Conservation (phyloP, 2,888 invertebrate species). For the Baccha elongata region DNA sequence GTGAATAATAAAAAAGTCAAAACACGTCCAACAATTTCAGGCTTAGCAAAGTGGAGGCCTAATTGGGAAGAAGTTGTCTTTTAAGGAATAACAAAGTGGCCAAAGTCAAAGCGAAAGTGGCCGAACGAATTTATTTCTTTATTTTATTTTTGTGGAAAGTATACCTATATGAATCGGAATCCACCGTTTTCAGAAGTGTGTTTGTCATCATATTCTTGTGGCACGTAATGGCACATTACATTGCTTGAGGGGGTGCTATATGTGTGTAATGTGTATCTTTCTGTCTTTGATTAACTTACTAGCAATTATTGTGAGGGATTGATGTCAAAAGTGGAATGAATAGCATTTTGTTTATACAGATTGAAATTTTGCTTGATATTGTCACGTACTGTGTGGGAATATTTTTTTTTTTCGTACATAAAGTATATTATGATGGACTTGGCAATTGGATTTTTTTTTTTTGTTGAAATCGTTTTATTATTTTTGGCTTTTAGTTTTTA, state of each 20-base stretch:
- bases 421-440: too few relatives aligned
- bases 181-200: not conserved
- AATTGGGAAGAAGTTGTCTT: conserved; percentile 65
- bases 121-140: not conserved
- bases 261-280: not conserved
- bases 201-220: conserved; percentile 22
- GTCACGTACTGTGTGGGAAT: conserved; percentile 19
- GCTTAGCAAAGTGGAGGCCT: conserved; percentile 65
- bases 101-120: conserved; percentile 66
- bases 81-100: conserved; percentile 23
- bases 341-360: conserved; percentile 25
- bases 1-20: conserved; percentile 59
- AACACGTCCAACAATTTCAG: conserved; percentile 62
- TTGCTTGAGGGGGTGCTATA: not conserved
- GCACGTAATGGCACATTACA: conserved; percentile 6
- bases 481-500: too few relatives aligned
- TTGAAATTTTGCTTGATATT: conserved; percentile 14
- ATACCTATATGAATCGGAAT: not conserved
- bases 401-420: not conserved
- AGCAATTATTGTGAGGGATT: conserved; percentile 29
- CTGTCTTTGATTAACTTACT: conserved; percentile 30
- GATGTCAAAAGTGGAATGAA: conserved; percentile 22
- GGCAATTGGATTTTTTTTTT: too few relatives aligned
- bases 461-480: too few relatives aligned
- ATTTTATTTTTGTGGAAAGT: not conserved